Percentiles rank a stretch among this genome's conserved stretches.
Evolutionary conservation across 2,113 vertebrate species (phyloP).

Genomic region (Lycaon pictus): DNA sequence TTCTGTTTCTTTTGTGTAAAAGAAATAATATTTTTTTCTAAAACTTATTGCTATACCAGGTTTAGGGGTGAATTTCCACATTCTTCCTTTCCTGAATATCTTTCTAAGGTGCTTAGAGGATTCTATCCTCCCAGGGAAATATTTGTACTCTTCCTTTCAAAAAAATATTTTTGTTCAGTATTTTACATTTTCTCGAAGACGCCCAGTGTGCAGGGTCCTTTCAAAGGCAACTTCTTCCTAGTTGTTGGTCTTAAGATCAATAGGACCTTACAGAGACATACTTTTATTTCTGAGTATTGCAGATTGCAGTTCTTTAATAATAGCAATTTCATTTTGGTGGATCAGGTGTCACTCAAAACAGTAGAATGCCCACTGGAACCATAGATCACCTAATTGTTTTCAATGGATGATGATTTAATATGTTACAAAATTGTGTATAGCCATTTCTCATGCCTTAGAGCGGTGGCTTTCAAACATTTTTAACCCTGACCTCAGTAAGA

Average conservation of each 20-base stretch:
- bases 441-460: constrained; percentile 43
- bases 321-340: constrained; percentile 63
- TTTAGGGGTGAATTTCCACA: not conserved
- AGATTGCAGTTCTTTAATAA: constrained; percentile 42
- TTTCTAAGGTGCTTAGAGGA: not conserved
- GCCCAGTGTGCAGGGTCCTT: not conserved
- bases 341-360: constrained; percentile 41
- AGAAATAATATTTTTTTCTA: not conserved
- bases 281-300: constrained; percentile 10
- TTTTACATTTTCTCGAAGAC: constrained; percentile 51
- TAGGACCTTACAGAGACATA: not conserved
- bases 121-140: not conserved
- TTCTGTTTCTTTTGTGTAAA: constrained; percentile 4
- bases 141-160: not conserved
- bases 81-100: not conserved
- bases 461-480: constrained; percentile 55
- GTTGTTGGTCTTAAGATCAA: constrained; percentile 33
- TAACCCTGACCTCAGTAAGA: constrained; percentile 14
- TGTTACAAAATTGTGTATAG: constrained; percentile 25
- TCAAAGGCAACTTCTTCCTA: not conserved
- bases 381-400: constrained; percentile 55
- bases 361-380: constrained; percentile 8
- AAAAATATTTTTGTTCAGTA: not conserved
- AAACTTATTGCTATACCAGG: not conserved
- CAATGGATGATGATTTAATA: constrained; percentile 55